Conservation (phyloP, 2,888 invertebrate genomes). For the Pandemis cinnamomeana region DNA sequence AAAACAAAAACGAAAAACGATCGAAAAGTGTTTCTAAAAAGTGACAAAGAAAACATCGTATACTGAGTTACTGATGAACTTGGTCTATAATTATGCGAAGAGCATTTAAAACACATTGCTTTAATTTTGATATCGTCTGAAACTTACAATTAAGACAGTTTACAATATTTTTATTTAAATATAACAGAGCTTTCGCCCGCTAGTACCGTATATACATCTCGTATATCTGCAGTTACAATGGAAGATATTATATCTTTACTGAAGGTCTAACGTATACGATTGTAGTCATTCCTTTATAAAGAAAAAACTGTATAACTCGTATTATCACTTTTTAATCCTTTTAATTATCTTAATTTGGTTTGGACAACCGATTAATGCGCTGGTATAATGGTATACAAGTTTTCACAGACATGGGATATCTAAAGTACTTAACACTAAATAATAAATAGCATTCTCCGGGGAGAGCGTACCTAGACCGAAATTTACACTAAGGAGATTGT, state of each 20-base stretch:
- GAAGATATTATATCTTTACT: conserved; percentile 75
- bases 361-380: conserved; percentile 72
- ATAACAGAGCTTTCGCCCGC: conserved; percentile 81
- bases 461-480: conserved; percentile 78
- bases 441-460: conserved; percentile 81
- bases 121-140: conserved; percentile 67
- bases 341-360: conserved; percentile 72
- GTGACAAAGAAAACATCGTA: conserved; percentile 35
- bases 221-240: conserved; percentile 81
- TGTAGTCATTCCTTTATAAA: conserved; percentile 84
- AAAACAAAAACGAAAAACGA: conserved; percentile 12
- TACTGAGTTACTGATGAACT: conserved; percentile 36
- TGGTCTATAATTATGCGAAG: conserved; percentile 41
- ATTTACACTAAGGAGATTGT: conserved; percentile 81
- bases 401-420: conserved; percentile 79
- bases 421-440: conserved; percentile 81
- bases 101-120: conserved; percentile 44
- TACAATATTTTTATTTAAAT: conserved; percentile 80
- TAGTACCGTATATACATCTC: conserved; percentile 81
- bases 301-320: conserved; percentile 76
- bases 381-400: conserved; percentile 82
- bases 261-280: conserved; percentile 89
- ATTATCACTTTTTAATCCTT: conserved; percentile 68
- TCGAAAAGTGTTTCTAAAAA: conserved; percentile 31
- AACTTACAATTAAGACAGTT: conserved; percentile 76